Conservation (phyloP, 2,888 invertebrate genomes). For the Trichogramma evanescens region DNA sequence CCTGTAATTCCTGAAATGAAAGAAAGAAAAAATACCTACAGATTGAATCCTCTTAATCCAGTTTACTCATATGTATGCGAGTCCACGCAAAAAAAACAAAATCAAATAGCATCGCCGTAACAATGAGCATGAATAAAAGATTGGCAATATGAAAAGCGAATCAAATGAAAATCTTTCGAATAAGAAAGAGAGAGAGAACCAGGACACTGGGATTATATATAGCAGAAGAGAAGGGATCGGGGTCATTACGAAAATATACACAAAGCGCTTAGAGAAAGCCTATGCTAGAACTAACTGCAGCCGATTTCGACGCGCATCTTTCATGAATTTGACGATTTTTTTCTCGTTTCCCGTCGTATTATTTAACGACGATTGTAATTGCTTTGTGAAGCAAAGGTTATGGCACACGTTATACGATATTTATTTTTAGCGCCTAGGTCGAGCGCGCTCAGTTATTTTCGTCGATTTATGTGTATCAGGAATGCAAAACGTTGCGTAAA, state of each 20-base stretch:
- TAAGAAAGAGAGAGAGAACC: constrained; percentile 34
- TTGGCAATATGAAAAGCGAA: constrained; percentile 4
- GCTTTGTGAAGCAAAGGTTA: background rate
- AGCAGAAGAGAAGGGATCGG: constrained; percentile 40
- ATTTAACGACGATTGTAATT: background rate
- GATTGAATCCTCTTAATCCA: too few species aligned
- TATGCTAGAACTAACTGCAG: constrained; percentile 52
- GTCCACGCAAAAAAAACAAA: background rate
- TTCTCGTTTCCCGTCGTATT: background rate
- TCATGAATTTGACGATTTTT: constrained; percentile 47
- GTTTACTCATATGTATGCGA: too few species aligned
- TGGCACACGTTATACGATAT: too few species aligned
- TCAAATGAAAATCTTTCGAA: background rate
- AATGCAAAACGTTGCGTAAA: too few species aligned
- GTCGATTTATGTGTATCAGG: too few species aligned
- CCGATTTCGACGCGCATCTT: constrained; percentile 60
- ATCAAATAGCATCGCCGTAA: background rate
- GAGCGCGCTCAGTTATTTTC: too few species aligned
- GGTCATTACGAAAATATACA: constrained; percentile 48
- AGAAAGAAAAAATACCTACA: too few species aligned
- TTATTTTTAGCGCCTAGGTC: too few species aligned
- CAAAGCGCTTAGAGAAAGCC: constrained; percentile 28
- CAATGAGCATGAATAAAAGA: constrained; percentile 23
- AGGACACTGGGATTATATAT: constrained; percentile 44
- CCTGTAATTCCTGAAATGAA: too few species aligned